A percentile compares a stretch with the other conserved stretches of the same genome.
Conservation (phyloP, 1,140 invertebrate species). For the Yoshiicerus persimilis region DNA sequence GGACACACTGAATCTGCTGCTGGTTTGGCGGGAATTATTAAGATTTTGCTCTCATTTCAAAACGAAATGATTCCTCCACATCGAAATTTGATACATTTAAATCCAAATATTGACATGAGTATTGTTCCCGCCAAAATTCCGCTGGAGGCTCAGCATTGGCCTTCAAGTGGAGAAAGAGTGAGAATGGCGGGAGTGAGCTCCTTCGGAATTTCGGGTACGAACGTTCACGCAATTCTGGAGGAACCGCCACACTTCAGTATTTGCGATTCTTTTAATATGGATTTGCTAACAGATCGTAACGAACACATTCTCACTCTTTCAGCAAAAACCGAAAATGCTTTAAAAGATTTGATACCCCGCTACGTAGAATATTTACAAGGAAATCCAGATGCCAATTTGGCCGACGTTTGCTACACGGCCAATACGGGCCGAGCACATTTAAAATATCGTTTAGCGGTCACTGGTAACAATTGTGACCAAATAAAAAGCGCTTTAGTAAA, state of each 20-base stretch:
- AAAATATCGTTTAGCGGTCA: background rate
- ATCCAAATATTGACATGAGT: background rate
- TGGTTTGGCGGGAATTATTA: slow-evolving; percentile 16
- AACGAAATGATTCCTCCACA: background rate
- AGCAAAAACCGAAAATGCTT: slow-evolving; percentile 24
- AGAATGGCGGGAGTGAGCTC: slow-evolving; percentile 26
- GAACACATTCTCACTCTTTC: slow-evolving; percentile 10
- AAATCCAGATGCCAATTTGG: background rate
- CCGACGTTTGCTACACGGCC: background rate
- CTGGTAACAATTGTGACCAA: background rate
- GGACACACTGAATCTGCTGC: slow-evolving; percentile 62
- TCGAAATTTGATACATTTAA: background rate
- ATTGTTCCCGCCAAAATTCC: background rate
- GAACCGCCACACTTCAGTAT: background rate
- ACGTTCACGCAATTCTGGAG: slow-evolving; percentile 32
- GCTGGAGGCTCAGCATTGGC: background rate
- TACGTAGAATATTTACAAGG: background rate
- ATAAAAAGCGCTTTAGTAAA: background rate
- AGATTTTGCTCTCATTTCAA: background rate
- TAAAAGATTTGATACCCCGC: background rate
- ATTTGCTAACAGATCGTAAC: background rate
- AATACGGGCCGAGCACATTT: background rate
- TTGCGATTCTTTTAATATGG: background rate
- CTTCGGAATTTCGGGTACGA: slow-evolving; percentile 36
- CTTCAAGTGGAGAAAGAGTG: background rate